Evolutionary conservation across 2,113 vertebrate species (phyloP).

Genomic region (Halichoerus grypus): DNA sequence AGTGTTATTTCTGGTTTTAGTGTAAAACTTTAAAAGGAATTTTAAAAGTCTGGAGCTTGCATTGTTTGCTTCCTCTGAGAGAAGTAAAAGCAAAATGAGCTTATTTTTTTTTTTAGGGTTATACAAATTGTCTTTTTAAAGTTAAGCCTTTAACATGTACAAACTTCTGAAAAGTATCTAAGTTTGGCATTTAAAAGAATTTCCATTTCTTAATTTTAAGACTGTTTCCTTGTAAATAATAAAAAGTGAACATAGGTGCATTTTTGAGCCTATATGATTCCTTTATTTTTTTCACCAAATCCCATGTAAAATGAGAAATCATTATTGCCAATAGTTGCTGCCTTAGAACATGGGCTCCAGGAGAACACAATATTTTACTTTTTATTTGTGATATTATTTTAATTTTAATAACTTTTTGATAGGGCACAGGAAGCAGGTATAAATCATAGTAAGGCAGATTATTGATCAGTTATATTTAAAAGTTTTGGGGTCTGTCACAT

Average conservation of each 20-base stretch:
- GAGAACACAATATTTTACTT: not conserved
- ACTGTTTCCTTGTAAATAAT: not conserved
- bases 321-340: not conserved
- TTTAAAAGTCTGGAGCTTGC: constrained; percentile 58
- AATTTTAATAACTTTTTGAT: constrained; percentile 17
- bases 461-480: constrained; percentile 11
- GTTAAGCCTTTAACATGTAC: constrained; percentile 31
- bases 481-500: not conserved
- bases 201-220: constrained; percentile 55
- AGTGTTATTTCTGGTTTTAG: constrained; percentile 69
- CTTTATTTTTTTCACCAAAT: not conserved
- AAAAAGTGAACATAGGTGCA: not conserved
- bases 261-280: not conserved
- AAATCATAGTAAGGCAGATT: not conserved
- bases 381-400: constrained; percentile 10
- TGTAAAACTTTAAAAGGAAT: constrained; percentile 67
- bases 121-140: constrained; percentile 59
- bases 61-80: constrained; percentile 60
- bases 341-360: not conserved
- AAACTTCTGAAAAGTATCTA: constrained; percentile 30
- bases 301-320: not conserved
- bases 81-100: constrained; percentile 58
- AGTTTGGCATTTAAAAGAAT: constrained; percentile 9
- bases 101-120: constrained; percentile 25
- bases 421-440: not conserved